Conservation (phyloP, 1,140 invertebrate species). For the Aphelinus atriplicis region DNA sequence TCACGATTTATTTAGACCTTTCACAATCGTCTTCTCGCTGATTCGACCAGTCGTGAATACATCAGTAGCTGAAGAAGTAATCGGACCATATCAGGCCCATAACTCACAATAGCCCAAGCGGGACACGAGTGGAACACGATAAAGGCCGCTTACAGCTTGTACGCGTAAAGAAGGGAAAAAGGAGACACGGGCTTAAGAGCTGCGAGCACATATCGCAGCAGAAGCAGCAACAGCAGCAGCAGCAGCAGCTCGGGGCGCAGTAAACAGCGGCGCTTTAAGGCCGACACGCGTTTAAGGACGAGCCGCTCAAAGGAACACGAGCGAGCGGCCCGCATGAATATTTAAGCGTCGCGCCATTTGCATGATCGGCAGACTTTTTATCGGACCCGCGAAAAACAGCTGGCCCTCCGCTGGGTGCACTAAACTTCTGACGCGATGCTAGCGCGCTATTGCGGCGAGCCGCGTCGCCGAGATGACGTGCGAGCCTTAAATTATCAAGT, state of each 20-base stretch:
- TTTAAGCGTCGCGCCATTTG: slow-evolving; percentile 48
- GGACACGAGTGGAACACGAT: no score
- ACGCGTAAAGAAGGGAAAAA: no score
- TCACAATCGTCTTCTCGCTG: no score
- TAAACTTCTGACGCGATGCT: neutral
- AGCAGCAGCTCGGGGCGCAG: slow-evolving; percentile 16
- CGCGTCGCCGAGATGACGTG: neutral
- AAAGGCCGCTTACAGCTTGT: no score
- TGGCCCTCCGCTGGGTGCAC: slow-evolving; percentile 1
- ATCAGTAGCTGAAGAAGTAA: no score
- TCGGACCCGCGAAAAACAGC: slow-evolving; percentile 20
- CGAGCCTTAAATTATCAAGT: neutral
- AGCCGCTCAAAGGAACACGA: slow-evolving; percentile 28
- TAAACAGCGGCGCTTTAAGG: slow-evolving; percentile 50
- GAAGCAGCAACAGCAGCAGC: neutral
- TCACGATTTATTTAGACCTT: no score
- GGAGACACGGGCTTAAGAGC: neutral
- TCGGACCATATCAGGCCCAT: no score
- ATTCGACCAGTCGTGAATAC: no score
- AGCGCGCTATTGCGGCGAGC: neutral
- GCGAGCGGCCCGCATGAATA: slow-evolving; percentile 43
- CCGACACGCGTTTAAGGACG: slow-evolving; percentile 40
- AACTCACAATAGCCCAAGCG: no score
- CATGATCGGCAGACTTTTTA: slow-evolving; percentile 50
- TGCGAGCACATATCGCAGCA: neutral